phyloP scores from a whole-genome alignment of 2,888 invertebrate species.

The Cantharis nigra region DNA sequence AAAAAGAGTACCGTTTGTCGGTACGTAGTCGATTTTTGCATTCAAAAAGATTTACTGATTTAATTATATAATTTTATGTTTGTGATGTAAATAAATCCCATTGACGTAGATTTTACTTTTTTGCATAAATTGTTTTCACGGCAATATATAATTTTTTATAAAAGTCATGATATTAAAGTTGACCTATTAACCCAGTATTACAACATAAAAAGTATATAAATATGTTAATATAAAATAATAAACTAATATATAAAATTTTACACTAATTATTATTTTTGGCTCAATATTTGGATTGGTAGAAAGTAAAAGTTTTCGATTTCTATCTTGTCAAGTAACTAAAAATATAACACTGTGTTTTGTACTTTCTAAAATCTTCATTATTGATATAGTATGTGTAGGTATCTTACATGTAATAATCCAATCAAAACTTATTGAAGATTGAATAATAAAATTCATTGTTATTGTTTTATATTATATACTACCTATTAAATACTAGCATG shows the following conservation, averaged over 20 bases:
- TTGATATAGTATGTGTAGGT: not conserved
- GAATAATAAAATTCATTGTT: not conserved
- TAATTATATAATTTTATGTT: not conserved
- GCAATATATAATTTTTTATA: not conserved
- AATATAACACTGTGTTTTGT: not conserved
- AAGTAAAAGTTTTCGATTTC: slow-evolving; percentile 24
- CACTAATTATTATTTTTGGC: not conserved
- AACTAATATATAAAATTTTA: not conserved
- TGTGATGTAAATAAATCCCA: not conserved
- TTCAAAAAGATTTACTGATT: not conserved
- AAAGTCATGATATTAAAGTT: not conserved
- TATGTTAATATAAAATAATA: not conserved
- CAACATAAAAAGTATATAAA: not conserved
- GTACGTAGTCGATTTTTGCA: not conserved
- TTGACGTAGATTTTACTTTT: not conserved
- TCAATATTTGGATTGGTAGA: slow-evolving; percentile 8
- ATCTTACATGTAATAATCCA: not conserved
- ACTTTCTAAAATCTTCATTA: slow-evolving; percentile 18
- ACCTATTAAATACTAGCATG: too few relatives aligned
- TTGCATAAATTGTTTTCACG: not conserved
- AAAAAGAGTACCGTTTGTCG: too few relatives aligned
- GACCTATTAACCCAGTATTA: slow-evolving; percentile 9
- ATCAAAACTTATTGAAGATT: not conserved
- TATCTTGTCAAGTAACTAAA: slow-evolving; percentile 4
- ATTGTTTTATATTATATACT: too few relatives aligned